Evolutionary conservation across 1,140 invertebrate genomes (phyloP).

Genomic region (Bombyx mori): ASM3026992v2 NC_085119.1:9555501-9556000

Average conservation of each 20-base stretch:
- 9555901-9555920: too few species aligned
- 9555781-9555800: neutral
- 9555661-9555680: slow-evolving; percentile 57
- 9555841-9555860: neutral
- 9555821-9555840: too few species aligned
- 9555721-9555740: slow-evolving; percentile 63
- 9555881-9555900: too few species aligned
- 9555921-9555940: too few species aligned
- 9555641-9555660: slow-evolving; percentile 37
- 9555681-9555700: slow-evolving; percentile 70
- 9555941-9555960: too few species aligned
- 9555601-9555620: slow-evolving; percentile 61
- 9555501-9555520: neutral
- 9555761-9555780: slow-evolving; percentile 27
- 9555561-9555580: slow-evolving; percentile 15
- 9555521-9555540: neutral
- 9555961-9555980: too few species aligned
- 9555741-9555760: slow-evolving; percentile 40
- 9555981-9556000: too few species aligned
- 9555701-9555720: slow-evolving; percentile 68
- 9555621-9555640: slow-evolving; percentile 63
- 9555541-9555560: neutral
- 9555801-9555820: too few species aligned
- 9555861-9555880: too few species aligned
- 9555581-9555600: slow-evolving; percentile 47